Base-by-base conservation (phyloP, 37 sponge, comb jelly and placozoan species). In the Tethya wilhelma region DNA sequence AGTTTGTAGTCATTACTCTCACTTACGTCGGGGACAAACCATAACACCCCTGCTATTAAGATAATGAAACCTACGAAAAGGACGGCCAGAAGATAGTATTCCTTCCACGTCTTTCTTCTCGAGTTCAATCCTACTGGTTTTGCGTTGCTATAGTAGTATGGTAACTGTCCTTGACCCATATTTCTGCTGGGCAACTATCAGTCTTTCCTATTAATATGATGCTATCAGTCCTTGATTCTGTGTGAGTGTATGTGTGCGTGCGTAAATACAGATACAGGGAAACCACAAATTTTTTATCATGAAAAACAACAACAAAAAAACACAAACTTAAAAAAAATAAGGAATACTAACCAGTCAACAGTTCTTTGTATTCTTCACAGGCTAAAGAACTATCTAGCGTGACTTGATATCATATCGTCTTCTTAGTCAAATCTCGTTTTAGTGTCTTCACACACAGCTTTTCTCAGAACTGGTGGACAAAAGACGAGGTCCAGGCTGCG, bases 1-100 rank as follows among this genome's bases (percentile, higher is more conserved):
- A n/a, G n/a, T n/a, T n/a, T n/a, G n/a, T n/a, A n/a, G n/a, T n/a
- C n/a, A n/a, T n/a, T n/a, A n/a, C n/a, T n/a, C n/a, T n/a, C n/a
- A n/a, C n/a, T n/a, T n/a, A n/a, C n/a, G n/a, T n/a, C n/a, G n/a
- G 83, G 83, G 6, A 83, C 65, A 64, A 83, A 73, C 74, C 83
- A 73, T 22, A 82, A 37, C 0, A 74, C 57, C 4, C 83, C 83
- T 0, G 74, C 74, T 39, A 64, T 59, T 63, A 83, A 49, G 19
- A 83, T 64, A n/a, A 83, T 73, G 65, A 83, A 83, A 1, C 66
- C 83, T 60, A 74, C 74, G 8, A 83, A 23, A 11, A 37, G n/a
- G 22, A 73, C 38, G 19, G 64, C 74, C 25, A 83, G 42, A 2
- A 83, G 83, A 41, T 83, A 83, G 26, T 74, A 65, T 19, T 83